A percentile compares a stretch with the other conserved stretches of the same genome.
phyloP scores from a whole-genome alignment of 2,113 vertebrate species.

The Prunella himalayana region DNA sequence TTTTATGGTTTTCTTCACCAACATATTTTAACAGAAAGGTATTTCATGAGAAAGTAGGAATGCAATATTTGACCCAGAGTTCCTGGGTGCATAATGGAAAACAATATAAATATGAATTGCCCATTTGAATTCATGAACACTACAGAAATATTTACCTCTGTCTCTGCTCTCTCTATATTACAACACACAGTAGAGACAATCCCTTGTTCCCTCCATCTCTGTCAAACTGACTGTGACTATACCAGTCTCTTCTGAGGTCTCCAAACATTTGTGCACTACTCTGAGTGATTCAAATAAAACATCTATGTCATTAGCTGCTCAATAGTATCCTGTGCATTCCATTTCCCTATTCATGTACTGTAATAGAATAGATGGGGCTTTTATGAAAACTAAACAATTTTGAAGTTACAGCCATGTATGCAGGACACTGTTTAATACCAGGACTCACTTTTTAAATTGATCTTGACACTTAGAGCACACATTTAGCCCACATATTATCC shows the following conservation, averaged over 20 bases:
- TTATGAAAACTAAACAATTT: slow-evolving; percentile 29
- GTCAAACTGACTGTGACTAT: neutral
- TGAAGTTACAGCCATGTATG: neutral
- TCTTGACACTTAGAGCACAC: slow-evolving; percentile 10
- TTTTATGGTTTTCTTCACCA: neutral
- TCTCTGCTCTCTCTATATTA: neutral
- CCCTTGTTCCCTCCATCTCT: neutral
- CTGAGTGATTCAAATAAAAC: neutral
- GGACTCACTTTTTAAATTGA: slow-evolving; percentile 17
- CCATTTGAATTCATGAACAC: neutral
- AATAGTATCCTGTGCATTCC: neutral
- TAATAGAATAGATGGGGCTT: neutral
- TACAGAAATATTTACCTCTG: neutral
- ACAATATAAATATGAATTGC: neutral
- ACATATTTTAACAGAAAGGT: neutral
- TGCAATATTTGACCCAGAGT: neutral
- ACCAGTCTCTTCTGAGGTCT: neutral
- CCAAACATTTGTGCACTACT: neutral
- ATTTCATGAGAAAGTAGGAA: neutral
- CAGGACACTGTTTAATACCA: slow-evolving; percentile 11
- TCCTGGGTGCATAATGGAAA: neutral
- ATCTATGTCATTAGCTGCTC: neutral
- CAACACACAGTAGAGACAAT: neutral
- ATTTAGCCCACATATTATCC: neutral
- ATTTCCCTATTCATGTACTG: neutral